Evolutionary conservation across 2,888 invertebrate genomes (phyloP), one percentile per base, ranked within the genome.

Genomic region (Podotricha telesiphe): DNA sequence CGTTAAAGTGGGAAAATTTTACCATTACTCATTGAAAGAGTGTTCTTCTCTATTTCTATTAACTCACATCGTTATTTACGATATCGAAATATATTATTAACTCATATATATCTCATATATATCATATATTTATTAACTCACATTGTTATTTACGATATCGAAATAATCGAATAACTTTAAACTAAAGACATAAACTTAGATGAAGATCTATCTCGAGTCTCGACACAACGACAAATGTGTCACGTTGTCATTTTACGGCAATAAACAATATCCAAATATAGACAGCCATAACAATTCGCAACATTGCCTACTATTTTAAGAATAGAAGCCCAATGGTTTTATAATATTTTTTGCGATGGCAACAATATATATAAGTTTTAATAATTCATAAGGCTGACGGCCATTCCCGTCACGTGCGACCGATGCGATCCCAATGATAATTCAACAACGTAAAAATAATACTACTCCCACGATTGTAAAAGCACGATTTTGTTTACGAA

Each of bases 341-440:
- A 82, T 72, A 82, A 80, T 82, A 82, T 86, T 89, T 89, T 90
- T 89, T 86, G 83, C 82, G 77, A 76, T 76, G 78, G 80, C 81
- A 82, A 91, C 91, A 91, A 91, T 91, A 92, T n/a, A n/a, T n/a
- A n/a, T 89, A 89, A 86, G 84, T 84, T 84, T 91, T 83, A 91
- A 92, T 92, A 91, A 92, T 92, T 91, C 91, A 92, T 92, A 91
- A 89, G 89, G 73, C 59, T 80, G 17, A 80, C 72, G 83, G 80
- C 86, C 84, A 87, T 84, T 82, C 89, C 80, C 75, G 75, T 89
- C 90, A 89, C 89, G 89, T 88, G 88, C 87, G 78, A 78, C 76
- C 76, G 81, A 82, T 81, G 79, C 82, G 84, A 85, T 86, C 84
- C 78, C 83, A 78, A 78, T 82, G 85, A 86, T 88, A 85, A 81